Conservation (phyloP, 2,888 invertebrate genomes). For the Keiferia lycopersicella region DNA sequence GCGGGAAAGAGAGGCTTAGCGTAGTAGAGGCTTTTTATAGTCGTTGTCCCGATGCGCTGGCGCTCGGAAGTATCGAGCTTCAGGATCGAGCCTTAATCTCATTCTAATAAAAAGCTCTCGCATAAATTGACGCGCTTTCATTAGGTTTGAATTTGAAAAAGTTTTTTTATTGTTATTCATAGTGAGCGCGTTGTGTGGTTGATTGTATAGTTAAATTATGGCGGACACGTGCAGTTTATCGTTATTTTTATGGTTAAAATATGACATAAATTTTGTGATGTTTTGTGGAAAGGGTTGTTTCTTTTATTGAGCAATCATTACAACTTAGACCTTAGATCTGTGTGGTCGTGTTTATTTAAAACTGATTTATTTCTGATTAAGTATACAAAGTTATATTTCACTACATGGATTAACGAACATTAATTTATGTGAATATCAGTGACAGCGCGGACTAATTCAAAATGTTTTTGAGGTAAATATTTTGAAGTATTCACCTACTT, state of each 20-base stretch:
- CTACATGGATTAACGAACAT: conserved; percentile 41
- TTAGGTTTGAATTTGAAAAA: conserved; percentile 62
- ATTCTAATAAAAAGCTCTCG: conserved; percentile 80
- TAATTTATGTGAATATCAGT: not conserved
- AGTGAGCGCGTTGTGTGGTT: conserved; percentile 57
- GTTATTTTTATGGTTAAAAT: conserved; percentile 71
- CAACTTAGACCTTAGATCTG: conserved; percentile 61
- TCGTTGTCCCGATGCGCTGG: conserved; percentile 75
- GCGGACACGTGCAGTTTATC: conserved; percentile 71
- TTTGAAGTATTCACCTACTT: not conserved
- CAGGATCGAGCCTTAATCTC: conserved; percentile 75
- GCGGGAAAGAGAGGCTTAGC: conserved; percentile 75
- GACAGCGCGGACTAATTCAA: conserved; percentile 37
- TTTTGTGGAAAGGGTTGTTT: conserved; percentile 70
- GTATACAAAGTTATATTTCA: conserved; percentile 29
- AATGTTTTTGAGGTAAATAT: conserved; percentile 51
- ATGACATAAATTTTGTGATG: conserved; percentile 72
- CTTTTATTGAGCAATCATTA: conserved; percentile 70
- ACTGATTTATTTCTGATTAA: conserved; percentile 40
- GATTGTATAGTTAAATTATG: conserved; percentile 68
- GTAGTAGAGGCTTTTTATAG: conserved; percentile 75
- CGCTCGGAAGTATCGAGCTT: conserved; percentile 78
- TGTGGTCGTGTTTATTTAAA: conserved; percentile 64
- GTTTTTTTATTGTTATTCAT: conserved; percentile 58
- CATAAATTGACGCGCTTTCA: conserved; percentile 72